Evolutionary conservation across 2,888 invertebrate species (phyloP).

Genomic region (Toxonevra muliebris): DNA sequence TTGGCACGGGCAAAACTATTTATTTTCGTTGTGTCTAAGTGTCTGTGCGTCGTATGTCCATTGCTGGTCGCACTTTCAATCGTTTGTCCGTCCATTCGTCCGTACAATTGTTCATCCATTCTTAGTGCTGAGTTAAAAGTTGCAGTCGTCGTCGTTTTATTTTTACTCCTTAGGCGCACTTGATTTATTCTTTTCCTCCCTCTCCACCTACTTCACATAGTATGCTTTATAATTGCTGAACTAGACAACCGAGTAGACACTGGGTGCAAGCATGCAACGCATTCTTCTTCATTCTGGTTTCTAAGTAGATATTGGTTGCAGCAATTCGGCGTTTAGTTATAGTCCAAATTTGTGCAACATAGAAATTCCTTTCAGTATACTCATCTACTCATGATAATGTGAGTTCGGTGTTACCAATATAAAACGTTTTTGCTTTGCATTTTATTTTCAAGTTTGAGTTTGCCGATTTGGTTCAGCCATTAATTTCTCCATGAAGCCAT

Average conservation of each 20-base stretch:
- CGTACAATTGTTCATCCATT: slow-evolving; percentile 5
- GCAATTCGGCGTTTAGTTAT: background rate
- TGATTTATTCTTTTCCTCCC: slow-evolving; percentile 23
- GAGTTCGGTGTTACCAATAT: too few species aligned
- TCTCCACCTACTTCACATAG: background rate
- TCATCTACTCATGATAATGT: too few species aligned
- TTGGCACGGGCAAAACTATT: slow-evolving; percentile 29
- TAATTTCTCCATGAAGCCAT: too few species aligned
- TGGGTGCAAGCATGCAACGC: background rate
- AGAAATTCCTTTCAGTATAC: too few species aligned
- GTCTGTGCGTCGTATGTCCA: slow-evolving; percentile 13
- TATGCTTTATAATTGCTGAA: background rate
- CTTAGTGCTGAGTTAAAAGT: background rate
- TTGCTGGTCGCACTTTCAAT: slow-evolving; percentile 17
- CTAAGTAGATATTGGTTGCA: too few species aligned
- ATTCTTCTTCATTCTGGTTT: too few species aligned
- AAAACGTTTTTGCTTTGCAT: too few species aligned
- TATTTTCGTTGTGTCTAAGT: slow-evolving; percentile 37
- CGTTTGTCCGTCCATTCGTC: slow-evolving; percentile 10
- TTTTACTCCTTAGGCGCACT: slow-evolving; percentile 27
- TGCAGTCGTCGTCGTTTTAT: background rate
- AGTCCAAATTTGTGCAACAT: background rate
- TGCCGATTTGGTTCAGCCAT: too few species aligned
- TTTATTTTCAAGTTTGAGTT: too few species aligned
- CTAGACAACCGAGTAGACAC: slow-evolving; percentile 21